These are phyloP conservation scores for Rhopalosiphum maidis DNA, from an alignment of 1,140 invertebrate genomes.

Conservation along the genomic window DNA sequence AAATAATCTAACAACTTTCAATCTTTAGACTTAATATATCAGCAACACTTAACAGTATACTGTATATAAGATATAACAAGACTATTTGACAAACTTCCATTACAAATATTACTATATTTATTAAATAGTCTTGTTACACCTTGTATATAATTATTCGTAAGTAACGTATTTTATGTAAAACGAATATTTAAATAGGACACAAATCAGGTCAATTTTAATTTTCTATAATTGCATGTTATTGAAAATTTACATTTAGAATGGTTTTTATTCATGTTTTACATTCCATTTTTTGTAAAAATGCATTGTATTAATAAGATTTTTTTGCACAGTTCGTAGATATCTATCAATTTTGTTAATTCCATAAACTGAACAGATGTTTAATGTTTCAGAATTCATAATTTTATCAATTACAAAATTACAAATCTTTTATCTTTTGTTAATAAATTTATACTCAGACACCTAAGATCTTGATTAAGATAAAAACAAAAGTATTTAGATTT, in stretches of 20 bases:
- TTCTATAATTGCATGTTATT: background rate
- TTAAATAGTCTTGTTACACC: too few relatives aligned
- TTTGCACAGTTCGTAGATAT: background rate
- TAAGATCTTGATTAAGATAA: background rate
- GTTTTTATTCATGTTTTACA: background rate
- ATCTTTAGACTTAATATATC: background rate
- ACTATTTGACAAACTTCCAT: too few relatives aligned
- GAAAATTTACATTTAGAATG: background rate
- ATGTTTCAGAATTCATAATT: background rate
- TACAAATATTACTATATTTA: too few relatives aligned
- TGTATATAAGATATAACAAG: background rate
- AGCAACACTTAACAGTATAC: background rate
- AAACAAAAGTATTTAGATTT: background rate
- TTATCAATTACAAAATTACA: background rate
- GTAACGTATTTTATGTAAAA: background rate
- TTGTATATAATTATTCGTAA: background rate
- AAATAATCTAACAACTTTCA: background rate
- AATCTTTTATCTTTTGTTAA: background rate
- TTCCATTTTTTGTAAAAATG: background rate
- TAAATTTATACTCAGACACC: background rate
- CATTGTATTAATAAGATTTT: background rate
- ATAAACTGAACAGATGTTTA: background rate
- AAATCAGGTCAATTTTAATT: background rate
- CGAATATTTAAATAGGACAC: background rate
- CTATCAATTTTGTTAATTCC: background rate